Evolutionary conservation across 2,888 invertebrate genomes (phyloP).

Genomic region (Agriopis aurantiaria): DNA sequence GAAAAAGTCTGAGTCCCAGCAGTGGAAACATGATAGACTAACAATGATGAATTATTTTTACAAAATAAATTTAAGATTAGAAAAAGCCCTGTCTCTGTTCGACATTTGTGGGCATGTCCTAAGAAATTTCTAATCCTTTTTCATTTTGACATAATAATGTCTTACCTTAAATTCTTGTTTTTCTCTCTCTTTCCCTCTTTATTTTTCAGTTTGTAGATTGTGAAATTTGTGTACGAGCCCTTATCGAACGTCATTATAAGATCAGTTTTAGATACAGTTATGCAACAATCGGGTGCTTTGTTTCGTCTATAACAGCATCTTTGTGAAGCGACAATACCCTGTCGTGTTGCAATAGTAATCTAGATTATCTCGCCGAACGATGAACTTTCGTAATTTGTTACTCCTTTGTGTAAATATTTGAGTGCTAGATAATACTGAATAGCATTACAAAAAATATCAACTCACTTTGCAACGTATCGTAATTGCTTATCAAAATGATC

Average conservation of each 20-base stretch:
- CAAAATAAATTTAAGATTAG: too few relatives aligned
- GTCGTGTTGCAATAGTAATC: slow-evolving; percentile 30
- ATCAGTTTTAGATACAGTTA: slow-evolving; percentile 26
- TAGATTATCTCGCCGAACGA: slow-evolving; percentile 27
- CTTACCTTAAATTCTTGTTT: too few relatives aligned
- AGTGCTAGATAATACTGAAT: neutral
- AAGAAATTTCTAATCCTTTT: too few relatives aligned
- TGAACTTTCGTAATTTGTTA: slow-evolving; percentile 17
- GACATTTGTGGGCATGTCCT: too few relatives aligned
- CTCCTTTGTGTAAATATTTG: slow-evolving; percentile 24
- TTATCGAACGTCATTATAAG: slow-evolving; percentile 26
- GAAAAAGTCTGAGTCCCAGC: too few relatives aligned
- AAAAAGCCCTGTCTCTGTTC: too few relatives aligned
- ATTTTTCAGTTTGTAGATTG: neutral
- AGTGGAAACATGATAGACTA: too few relatives aligned
- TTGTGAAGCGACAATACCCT: slow-evolving; percentile 28
- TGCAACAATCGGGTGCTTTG: slow-evolving; percentile 37
- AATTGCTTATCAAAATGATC: slow-evolving; percentile 9
- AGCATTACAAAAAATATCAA: slow-evolving; percentile 2
- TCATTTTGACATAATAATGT: too few relatives aligned
- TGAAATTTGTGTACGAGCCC: slow-evolving; percentile 2
- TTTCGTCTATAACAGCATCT: slow-evolving; percentile 33
- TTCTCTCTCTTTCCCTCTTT: neutral
- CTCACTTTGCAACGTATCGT: neutral
- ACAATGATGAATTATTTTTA: too few relatives aligned